These are phyloP conservation scores for Probosciger aterrimus DNA, from an alignment of 2,113 vertebrate species.

Conservation along the genomic window DNA sequence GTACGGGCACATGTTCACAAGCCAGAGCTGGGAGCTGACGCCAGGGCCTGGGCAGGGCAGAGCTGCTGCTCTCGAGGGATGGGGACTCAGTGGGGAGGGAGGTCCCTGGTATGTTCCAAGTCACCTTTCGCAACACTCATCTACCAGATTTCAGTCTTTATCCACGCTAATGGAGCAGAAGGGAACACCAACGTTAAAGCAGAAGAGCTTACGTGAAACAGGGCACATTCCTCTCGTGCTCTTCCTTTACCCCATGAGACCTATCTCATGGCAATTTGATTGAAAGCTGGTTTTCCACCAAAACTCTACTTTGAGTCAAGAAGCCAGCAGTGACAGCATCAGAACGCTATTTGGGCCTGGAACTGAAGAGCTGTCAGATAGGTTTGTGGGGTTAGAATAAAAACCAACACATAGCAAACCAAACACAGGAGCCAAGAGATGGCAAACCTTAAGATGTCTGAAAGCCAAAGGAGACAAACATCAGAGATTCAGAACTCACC, in stretches of 20 bases:
- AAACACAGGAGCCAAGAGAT: neutral
- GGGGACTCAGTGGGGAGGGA: fast-evolving
- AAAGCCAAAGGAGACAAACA: neutral
- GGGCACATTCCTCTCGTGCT: neutral
- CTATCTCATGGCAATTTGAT: neutral
- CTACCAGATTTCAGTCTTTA: neutral
- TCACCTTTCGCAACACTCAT: neutral
- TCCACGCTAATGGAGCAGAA: neutral
- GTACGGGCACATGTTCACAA: neutral
- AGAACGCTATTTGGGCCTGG: constrained; percentile 31
- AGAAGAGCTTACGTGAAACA: neutral
- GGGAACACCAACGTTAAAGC: neutral
- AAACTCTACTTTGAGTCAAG: neutral
- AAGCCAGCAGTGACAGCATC: constrained; percentile 41
- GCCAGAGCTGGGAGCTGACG: neutral
- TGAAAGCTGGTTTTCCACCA: constrained; percentile 29
- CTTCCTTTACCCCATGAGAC: neutral
- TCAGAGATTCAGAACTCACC: neutral
- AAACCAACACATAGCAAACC: neutral
- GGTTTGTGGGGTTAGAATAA: constrained; percentile 14
- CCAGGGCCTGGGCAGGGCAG: neutral
- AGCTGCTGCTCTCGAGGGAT: neutral
- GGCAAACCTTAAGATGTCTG: neutral
- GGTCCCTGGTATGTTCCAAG: neutral
- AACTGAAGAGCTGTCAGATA: neutral